A percentile compares a stretch with the other conserved stretches of the same genome.
These are phyloP conservation scores for Malacoraja senta DNA, from an alignment of 2,797 vertebrate genomes.

Conservation along the genomic window DNA sequence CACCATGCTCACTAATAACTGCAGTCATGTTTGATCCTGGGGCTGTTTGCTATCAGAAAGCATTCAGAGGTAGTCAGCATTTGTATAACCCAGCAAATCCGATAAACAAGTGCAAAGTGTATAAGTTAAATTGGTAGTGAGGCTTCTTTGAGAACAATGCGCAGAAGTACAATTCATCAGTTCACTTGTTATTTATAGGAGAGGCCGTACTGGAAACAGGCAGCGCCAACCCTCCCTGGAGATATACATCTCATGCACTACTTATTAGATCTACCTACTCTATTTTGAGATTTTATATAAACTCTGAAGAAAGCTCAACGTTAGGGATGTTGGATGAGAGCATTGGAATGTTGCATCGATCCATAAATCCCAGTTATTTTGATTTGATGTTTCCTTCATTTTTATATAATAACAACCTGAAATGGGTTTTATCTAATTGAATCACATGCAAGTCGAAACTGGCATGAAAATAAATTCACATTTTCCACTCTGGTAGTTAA, in stretches of 20 bases:
- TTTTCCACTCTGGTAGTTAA: background rate
- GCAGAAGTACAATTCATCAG: background rate
- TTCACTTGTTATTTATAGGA: constrained; percentile 12
- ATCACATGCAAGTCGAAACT: background rate
- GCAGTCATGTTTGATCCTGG: background rate
- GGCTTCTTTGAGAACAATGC: constrained; percentile 3
- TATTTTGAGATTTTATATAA: constrained; percentile 17
- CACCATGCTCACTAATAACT: background rate
- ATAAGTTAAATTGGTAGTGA: constrained; percentile 3
- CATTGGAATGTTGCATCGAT: background rate
- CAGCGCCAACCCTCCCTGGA: constrained; percentile 7
- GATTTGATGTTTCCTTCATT: background rate
- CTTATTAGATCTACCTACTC: background rate
- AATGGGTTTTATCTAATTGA: background rate
- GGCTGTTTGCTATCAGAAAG: constrained; percentile 14
- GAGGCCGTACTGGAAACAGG: background rate
- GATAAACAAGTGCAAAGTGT: background rate
- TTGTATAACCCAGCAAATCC: background rate
- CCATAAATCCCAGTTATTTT: background rate
- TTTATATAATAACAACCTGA: background rate
- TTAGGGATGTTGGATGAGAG: background rate
- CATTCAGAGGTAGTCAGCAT: background rate
- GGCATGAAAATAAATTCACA: background rate
- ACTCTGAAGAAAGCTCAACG: background rate
- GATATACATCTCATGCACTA: constrained; percentile 17